These are phyloP conservation scores for Cylindroiulus punctatus DNA, from an alignment of 2,888 invertebrate species.

Conservation along the genomic window DNA sequence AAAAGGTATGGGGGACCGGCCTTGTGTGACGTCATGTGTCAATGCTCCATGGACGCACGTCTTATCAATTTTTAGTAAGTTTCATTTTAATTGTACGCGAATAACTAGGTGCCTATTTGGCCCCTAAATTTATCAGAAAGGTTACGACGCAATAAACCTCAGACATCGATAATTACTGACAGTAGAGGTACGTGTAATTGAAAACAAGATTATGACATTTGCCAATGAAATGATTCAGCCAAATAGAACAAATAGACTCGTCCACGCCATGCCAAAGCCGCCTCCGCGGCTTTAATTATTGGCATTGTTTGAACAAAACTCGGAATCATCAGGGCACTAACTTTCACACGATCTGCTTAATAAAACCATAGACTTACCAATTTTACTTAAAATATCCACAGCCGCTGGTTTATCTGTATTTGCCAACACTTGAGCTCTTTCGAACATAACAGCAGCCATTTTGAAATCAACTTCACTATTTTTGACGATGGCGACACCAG, in stretches of 20 bases:
- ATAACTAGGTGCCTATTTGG: no score
- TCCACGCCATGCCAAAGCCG: background rate
- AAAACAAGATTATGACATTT: background rate
- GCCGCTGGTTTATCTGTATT: conserved; percentile 56
- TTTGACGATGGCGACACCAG: background rate
- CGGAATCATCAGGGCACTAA: background rate
- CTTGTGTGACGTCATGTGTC: conserved; percentile 30
- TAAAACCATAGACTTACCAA: conserved; percentile 51
- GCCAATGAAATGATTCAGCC: conserved; percentile 56
- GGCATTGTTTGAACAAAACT: background rate
- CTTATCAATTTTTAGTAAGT: background rate
- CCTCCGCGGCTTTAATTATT: background rate
- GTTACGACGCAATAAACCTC: background rate
- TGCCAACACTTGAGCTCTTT: conserved; percentile 54
- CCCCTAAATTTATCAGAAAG: no score
- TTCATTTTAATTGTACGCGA: background rate
- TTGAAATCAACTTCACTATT: conserved; percentile 34
- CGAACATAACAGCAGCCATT: conserved; percentile 57
- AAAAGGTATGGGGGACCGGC: background rate
- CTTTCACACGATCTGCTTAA: no score
- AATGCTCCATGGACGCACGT: background rate
- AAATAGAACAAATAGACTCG: conserved; percentile 56
- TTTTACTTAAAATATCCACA: conserved; percentile 55
- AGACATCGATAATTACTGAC: background rate
- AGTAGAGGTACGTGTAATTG: no score